These are phyloP conservation scores for Diplogasteroides magnus DNA, from an alignment of 1,140 invertebrate genomes.

Conservation along the genomic window DNA sequence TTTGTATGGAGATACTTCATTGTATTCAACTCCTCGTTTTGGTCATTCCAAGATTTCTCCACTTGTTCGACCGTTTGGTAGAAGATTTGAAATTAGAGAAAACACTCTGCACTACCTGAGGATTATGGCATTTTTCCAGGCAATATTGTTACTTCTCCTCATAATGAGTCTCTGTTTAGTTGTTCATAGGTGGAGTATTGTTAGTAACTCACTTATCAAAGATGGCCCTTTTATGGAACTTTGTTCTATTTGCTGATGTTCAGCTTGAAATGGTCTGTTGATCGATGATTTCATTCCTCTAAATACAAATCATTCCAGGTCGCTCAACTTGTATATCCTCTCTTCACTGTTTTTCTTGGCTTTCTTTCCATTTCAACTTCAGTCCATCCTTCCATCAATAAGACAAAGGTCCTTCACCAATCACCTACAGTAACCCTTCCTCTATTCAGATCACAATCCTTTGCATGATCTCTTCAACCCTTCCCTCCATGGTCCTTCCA, in stretches of 20 bases:
- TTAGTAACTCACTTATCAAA: background rate
- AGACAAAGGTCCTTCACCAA: background rate
- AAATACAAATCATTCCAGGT: background rate
- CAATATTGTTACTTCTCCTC: background rate
- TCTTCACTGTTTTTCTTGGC: background rate
- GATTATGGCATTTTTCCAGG: background rate
- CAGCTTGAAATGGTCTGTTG: slow-evolving; percentile 1
- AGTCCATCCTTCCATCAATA: background rate
- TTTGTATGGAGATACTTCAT: background rate
- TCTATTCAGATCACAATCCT: background rate
- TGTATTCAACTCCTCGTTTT: background rate
- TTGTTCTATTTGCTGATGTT: background rate
- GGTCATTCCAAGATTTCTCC: background rate
- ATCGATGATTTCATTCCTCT: background rate
- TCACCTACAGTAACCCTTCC: background rate
- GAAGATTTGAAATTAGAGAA: background rate
- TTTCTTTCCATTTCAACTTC: background rate
- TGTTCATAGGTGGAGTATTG: background rate
- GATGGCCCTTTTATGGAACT: background rate
- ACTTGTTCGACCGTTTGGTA: background rate
- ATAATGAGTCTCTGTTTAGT: background rate
- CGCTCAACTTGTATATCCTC: background rate
- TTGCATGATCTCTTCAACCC: background rate
- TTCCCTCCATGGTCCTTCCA: background rate
- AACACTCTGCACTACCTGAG: background rate